Evolutionary conservation across 2,113 vertebrate genomes (phyloP), one percentile per base, ranked within the genome.

Genomic region (Hippocampus mohnikei): DNA sequence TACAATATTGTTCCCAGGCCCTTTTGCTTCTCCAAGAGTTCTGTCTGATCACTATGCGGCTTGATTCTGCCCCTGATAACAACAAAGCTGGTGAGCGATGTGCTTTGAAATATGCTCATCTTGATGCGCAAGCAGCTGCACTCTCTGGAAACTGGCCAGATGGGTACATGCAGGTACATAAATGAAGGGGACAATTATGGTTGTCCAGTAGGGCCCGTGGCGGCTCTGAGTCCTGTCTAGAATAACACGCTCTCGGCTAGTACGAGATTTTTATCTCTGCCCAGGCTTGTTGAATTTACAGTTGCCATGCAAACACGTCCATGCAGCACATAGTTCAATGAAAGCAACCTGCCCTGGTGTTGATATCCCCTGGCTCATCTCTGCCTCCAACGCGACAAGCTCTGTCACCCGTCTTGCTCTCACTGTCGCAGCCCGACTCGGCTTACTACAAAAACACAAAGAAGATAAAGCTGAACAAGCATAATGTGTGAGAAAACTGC

Each of bases 331-430:
- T 72, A 66, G 69, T 80, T 85, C 88, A 88, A 90, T 86, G 77
- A 84, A 90, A 86, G 64, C 85, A 84, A 85, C 81, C 80, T 86
- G 80, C 81, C 23, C 64, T 62, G 76, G 69, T 84, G 65, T 77
- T 44, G 75, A 76, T 85, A 81, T 89, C 88, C 89, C 85, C 59
- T 66, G 83, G 80, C 84, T 89, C 81, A 82, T 81, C 83, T 81
- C 70, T 61, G 64, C 79, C 83, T 82, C 79, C 42, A 50, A 65
- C 40, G 67, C 87, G 81, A 74, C 73, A 46, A 86, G 82, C 81
- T 80, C 70, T 66, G 63, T 66, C 71, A 74, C 76, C 73, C 56
- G 69, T 79, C 74, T 80, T 74, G 69, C 65, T 83, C 73, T 69
- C 66, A 16, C 46, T 78, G 66, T 69, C 69, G 74, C 73, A 76